Evolutionary conservation across 2,888 invertebrate genomes (phyloP).

Genomic region (Apamea monoglypha): DNA sequence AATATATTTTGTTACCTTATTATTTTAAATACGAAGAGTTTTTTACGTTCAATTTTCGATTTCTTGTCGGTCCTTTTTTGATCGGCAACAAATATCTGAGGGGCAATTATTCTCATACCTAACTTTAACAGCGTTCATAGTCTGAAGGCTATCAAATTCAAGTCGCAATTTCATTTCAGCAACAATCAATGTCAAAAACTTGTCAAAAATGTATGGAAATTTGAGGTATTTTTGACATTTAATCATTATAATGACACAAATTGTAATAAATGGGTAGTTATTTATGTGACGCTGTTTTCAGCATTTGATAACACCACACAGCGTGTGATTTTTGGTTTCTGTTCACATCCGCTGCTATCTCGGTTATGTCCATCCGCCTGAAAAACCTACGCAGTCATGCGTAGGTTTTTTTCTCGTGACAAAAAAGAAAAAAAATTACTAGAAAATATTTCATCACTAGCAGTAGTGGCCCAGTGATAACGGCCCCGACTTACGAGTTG

Average conservation of each 20-base stretch:
- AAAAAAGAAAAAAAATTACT: slow-evolving; percentile 1
- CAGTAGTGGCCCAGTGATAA: neutral
- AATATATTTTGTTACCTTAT: neutral
- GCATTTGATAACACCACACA: slow-evolving; percentile 21
- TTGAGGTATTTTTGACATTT: neutral
- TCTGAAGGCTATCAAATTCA: neutral
- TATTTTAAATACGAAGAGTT: neutral
- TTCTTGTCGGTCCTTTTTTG: neutral
- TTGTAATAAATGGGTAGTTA: neutral
- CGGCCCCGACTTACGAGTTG: neutral
- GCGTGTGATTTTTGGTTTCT: slow-evolving; percentile 35
- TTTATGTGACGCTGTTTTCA: slow-evolving; percentile 39
- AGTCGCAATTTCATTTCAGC: neutral
- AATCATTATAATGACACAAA: neutral
- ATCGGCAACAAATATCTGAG: too few species aligned
- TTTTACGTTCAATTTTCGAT: neutral
- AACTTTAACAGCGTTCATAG: neutral
- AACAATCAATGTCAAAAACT: neutral
- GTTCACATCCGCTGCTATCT: slow-evolving; percentile 55
- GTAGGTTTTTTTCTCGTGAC: slow-evolving; percentile 21
- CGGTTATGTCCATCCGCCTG: slow-evolving; percentile 44
- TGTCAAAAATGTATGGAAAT: neutral
- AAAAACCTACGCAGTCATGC: too few species aligned
- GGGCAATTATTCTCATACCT: neutral
- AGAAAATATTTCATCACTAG: neutral